A percentile compares a stretch with the other conserved stretches of the same genome.
Evolutionary conservation across 53 echinoderm and acorn worm species (phyloP).

Genomic region (Pentamera pediparva): DNA sequence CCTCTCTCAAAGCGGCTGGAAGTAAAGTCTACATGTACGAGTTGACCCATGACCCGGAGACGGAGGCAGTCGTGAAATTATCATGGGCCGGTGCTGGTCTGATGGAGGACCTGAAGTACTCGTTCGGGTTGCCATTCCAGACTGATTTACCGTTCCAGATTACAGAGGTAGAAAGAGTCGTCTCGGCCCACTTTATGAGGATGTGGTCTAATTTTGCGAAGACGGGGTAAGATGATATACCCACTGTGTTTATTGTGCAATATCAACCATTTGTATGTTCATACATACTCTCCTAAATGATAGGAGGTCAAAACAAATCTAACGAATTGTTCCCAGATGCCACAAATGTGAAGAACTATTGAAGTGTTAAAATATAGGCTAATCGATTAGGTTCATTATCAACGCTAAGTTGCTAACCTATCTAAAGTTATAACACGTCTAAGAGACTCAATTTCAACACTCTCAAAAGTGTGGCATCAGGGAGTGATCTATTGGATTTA

Average conservation of each 20-base stretch:
- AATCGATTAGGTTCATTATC: no score
- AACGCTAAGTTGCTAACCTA: no score
- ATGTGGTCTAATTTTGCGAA: constrained; percentile 19
- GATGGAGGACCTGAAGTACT: constrained; percentile 17
- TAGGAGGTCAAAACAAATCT: no score
- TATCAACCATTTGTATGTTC: no score
- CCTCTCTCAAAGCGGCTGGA: constrained; percentile 3
- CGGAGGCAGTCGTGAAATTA: constrained; percentile 5
- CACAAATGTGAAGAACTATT: no score
- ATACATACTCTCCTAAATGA: no score
- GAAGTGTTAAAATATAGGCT: no score
- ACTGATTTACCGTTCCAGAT: constrained; percentile 10
- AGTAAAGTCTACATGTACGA: constrained; percentile 48
- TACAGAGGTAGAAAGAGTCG: background rate
- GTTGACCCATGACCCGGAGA: constrained; percentile 49
- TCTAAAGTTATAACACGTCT: no score
- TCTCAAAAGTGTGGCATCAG: no score
- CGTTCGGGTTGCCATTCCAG: constrained; percentile 22
- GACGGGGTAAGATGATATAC: constrained; percentile 41
- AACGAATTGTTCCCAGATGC: no score
- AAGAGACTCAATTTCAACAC: no score
- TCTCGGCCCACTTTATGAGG: constrained; percentile 16
- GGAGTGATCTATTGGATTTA: no score
- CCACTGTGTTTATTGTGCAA: background rate
- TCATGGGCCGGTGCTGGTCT: constrained; percentile 1